phyloP scores from a whole-genome alignment of 23 tunicate genomes.

The Ciona savignyi region DNA sequence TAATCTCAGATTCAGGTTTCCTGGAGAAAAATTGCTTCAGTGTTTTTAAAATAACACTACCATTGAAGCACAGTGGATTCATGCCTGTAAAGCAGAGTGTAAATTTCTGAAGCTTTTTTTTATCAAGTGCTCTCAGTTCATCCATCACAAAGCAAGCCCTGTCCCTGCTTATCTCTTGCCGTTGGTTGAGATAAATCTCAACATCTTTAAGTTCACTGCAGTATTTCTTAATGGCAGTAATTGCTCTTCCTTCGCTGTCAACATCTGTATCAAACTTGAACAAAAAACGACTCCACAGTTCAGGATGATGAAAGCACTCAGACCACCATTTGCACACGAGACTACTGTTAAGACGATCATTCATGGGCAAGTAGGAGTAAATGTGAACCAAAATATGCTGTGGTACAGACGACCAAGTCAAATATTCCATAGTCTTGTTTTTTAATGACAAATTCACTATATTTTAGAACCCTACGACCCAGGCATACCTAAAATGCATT shows the following conservation, averaged over 20 bases:
- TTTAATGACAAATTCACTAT: too few relatives aligned
- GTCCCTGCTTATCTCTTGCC: slow-evolving; percentile 59
- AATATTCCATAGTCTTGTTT: slow-evolving; percentile 74
- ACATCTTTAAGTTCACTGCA: slow-evolving; percentile 59
- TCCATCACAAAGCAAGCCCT: slow-evolving; percentile 69
- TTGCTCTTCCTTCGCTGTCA: slow-evolving; percentile 64
- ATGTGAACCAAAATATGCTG: slow-evolving; percentile 70
- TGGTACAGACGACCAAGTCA: slow-evolving; percentile 56
- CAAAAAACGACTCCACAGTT: slow-evolving; percentile 65
- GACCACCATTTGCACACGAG: slow-evolving; percentile 75
- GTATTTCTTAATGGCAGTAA: slow-evolving; percentile 47
- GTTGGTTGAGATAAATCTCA: slow-evolving; percentile 49
- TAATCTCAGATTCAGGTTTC: slow-evolving; percentile 29
- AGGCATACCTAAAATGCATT: too few relatives aligned
- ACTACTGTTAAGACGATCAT: slow-evolving; percentile 62
- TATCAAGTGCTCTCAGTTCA: slow-evolving; percentile 27
- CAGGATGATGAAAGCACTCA: slow-evolving; percentile 61
- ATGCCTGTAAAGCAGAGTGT: slow-evolving; percentile 57
- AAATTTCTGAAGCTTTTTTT: slow-evolving; percentile 59
- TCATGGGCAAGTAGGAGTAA: slow-evolving; percentile 53
- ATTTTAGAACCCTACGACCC: too few relatives aligned
- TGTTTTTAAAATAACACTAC: slow-evolving; percentile 32
- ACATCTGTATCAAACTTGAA: slow-evolving; percentile 64
- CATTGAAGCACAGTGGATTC: slow-evolving; percentile 80
- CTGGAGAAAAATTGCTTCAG: slow-evolving; percentile 47